phyloP scores from a whole-genome alignment of 53 echinoderm and acorn worm species.

The Pentamera pediparva region DNA sequence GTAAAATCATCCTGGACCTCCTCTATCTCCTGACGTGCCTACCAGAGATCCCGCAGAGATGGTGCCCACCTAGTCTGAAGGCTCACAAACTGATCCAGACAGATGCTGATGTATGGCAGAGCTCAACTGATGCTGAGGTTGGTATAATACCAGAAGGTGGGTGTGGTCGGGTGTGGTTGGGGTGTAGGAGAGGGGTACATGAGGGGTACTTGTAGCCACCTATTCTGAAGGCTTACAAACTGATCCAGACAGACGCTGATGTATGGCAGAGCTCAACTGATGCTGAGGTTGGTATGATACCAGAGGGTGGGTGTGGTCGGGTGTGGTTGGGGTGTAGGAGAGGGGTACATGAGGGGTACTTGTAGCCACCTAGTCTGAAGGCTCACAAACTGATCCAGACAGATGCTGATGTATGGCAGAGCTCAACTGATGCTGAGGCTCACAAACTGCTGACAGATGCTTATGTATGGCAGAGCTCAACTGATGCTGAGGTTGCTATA shows the following conservation, averaged over 20 bases:
- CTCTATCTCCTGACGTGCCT: conserved; percentile 76
- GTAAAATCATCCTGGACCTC: conserved; percentile 75
- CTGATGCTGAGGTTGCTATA: conserved; percentile 79
- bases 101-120: conserved; percentile 87
- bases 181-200: too few species aligned
- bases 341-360: too few species aligned
- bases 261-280: conserved; percentile 89
- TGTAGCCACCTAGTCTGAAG: conserved; percentile 77
- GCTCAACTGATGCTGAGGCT: conserved; percentile 86
- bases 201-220: too few species aligned
- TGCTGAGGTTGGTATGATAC: conserved; percentile 64
- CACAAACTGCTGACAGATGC: conserved; percentile 74
- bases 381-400: conserved; percentile 72
- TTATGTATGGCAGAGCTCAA: conserved; percentile 86
- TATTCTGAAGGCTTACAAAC: conserved; percentile 60
- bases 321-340: too few species aligned
- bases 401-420: conserved; percentile 87
- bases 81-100: conserved; percentile 72
- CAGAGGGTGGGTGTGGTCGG: too few species aligned
- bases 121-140: conserved; percentile 94
- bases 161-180: too few species aligned
- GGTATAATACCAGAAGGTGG: neutral
- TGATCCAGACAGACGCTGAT: conserved; percentile 78
- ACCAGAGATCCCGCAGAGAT: conserved; percentile 88
- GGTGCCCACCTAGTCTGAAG: conserved; percentile 82